Percentiles rank a stretch among this genome's conserved stretches.
Evolutionary conservation across 2,113 vertebrate species (phyloP).

Genomic region (Rhinopomastus cyanomelas): DNA sequence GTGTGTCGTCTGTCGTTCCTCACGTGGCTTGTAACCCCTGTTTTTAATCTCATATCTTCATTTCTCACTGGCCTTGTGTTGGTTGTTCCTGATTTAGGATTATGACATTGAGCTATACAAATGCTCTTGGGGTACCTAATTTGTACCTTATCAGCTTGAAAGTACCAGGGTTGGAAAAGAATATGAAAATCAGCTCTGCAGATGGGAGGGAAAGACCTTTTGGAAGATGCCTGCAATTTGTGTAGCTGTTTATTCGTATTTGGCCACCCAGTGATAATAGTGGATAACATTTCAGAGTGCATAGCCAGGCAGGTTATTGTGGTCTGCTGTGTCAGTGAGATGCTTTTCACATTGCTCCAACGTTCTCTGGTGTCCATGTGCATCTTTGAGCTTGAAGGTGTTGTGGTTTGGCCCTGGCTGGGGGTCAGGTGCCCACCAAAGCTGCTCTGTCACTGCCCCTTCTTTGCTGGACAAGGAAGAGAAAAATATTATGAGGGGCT

Average conservation of each 20-base stretch:
- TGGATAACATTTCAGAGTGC: neutral
- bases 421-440: too few relatives aligned
- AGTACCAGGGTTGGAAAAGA: neutral
- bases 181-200: neutral
- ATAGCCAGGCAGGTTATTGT: neutral
- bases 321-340: neutral
- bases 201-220: neutral
- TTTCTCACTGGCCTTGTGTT: neutral
- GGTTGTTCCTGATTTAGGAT: neutral
- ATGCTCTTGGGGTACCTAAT: neutral
- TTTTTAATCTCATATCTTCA: neutral
- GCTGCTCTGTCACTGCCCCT: too few relatives aligned
- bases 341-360: neutral
- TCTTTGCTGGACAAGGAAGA: too few relatives aligned
- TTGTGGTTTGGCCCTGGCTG: too few relatives aligned
- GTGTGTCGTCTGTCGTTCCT: neutral
- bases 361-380: neutral
- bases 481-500: too few relatives aligned
- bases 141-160: neutral
- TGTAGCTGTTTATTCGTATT: neutral
- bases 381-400: neutral
- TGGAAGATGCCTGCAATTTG: neutral
- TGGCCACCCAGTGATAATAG: neutral
- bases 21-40: neutral
- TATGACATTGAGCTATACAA: neutral